Evolutionary conservation across 2,888 invertebrate species (phyloP), one percentile per base, ranked within the genome.

Genomic region (Rhingia rostrata): DNA sequence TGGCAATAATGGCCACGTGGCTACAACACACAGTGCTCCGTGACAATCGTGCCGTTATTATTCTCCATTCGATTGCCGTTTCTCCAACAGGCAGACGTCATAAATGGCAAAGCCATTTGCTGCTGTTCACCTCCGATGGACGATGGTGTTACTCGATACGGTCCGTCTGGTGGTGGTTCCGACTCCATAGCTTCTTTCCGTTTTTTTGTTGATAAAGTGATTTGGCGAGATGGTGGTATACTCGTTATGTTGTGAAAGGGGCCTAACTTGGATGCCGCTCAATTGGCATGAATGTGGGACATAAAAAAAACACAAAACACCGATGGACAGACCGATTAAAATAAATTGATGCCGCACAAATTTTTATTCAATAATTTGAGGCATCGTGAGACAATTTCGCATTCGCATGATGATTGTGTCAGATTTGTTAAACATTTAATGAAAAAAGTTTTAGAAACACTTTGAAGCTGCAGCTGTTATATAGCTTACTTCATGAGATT

Each of bases 91-190:
- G 56, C 73, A 73, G 73, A 73, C 73, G 41, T 70, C 73, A 83
- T 79, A 83, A 83, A 83, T 79, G 79, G 73, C 53, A 45, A 72
- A 63, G 22, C 67, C 73, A 74, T 83, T 79, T 83, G 51, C 49
- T 43, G 14, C 14, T 58, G 47, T 56, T 58, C 41, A 66, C 43
- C 72, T 61, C 33, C 70, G 60, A 64, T 72, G 35, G 39, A 61
- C 58, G 60, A 12, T 77, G n/a, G 37, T 39, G 64, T n/a, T 32
- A 14, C n/a, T 60, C 45, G 22, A 22, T 22, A 22, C 22, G 22
- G 22, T 22, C 22, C 22, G 45, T 35, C 14, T 41, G 33, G 54
- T 63, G 35, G 54, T 22, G 22, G 2, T 22, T 33, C 47, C 14
- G 74, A 53, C 22, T 60, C 12, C 51, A 33, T 41, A 51, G 22